Conservation (phyloP, 1,140 invertebrate species). For the Phthorimaea operculella region DNA sequence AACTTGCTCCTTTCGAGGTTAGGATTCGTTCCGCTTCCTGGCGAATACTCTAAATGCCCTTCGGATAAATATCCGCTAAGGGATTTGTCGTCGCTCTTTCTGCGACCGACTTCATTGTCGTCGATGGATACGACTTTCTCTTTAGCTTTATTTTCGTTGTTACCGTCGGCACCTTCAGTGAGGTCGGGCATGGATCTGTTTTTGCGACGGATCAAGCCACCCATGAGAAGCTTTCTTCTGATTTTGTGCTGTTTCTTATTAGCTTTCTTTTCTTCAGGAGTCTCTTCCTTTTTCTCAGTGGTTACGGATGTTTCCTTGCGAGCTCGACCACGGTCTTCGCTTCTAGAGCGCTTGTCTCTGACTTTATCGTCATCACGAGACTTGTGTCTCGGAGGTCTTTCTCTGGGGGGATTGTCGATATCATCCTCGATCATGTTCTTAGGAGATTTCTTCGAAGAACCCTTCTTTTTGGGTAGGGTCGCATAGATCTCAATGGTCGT, state of each 20-base stretch:
- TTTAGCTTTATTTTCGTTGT: slow-evolving; percentile 41
- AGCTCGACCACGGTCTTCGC: slow-evolving; percentile 83
- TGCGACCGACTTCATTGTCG: slow-evolving; percentile 78
- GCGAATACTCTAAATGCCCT: slow-evolving; percentile 81
- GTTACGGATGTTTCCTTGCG: slow-evolving; percentile 75
- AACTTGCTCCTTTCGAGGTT: slow-evolving; percentile 87
- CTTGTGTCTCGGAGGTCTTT: slow-evolving; percentile 73
- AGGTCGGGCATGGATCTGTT: slow-evolving; percentile 93
- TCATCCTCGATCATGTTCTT: slow-evolving; percentile 74
- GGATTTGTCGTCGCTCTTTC: slow-evolving; percentile 68
- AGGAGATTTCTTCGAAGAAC: slow-evolving; percentile 72
- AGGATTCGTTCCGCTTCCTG: slow-evolving; percentile 74
- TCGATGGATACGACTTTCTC: slow-evolving; percentile 73
- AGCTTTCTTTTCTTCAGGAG: slow-evolving; percentile 74
- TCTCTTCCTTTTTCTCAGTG: slow-evolving; percentile 73
- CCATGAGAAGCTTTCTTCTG: slow-evolving; percentile 87
- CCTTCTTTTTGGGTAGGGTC: slow-evolving; percentile 89
- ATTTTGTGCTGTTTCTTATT: slow-evolving; percentile 93
- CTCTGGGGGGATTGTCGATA: slow-evolving; percentile 74
- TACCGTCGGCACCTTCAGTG: slow-evolving; percentile 73
- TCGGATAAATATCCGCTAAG: slow-evolving; percentile 88
- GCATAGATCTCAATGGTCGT: slow-evolving; percentile 90
- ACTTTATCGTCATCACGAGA: slow-evolving; percentile 77
- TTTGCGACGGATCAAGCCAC: slow-evolving; percentile 86
- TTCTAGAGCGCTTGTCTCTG: slow-evolving; percentile 83